Percentiles rank a stretch among this genome's conserved stretches.
Conservation (phyloP, 2,888 invertebrate genomes). For the Lepidocyrtinus sp. region DNA sequence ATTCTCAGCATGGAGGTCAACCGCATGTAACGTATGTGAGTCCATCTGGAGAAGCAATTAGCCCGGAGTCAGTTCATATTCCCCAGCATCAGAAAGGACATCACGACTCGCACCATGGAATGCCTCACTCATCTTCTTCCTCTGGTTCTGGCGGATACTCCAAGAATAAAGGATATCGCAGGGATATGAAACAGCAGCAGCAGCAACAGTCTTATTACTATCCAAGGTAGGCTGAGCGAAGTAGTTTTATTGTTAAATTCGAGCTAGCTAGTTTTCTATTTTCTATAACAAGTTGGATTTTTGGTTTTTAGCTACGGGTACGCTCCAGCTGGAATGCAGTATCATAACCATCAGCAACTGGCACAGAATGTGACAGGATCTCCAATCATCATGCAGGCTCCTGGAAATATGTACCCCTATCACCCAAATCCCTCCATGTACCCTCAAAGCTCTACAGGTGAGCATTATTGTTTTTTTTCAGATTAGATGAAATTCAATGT, state of each 20-base stretch:
- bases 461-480: background rate
- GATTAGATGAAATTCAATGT: background rate
- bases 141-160: constrained; percentile 47
- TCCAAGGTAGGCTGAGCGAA: constrained; percentile 29
- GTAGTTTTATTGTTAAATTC: background rate
- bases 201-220: constrained; percentile 55
- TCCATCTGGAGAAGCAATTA: constrained; percentile 38
- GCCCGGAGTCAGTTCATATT: constrained; percentile 54
- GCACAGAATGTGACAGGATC: constrained; percentile 67
- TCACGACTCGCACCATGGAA: constrained; percentile 60
- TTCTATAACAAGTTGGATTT: background rate
- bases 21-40: constrained; percentile 58
- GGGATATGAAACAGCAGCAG: constrained; percentile 54
- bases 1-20: constrained; percentile 56
- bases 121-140: constrained; percentile 40
- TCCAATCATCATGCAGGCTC: constrained; percentile 66
- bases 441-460: constrained; percentile 44
- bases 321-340: constrained; percentile 47
- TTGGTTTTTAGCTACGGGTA: constrained; percentile 46
- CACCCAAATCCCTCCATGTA: constrained; percentile 55
- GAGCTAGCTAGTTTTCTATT: background rate
- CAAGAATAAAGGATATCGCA: constrained; percentile 35
- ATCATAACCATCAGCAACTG: constrained; percentile 61
- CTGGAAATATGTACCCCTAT: constrained; percentile 37
- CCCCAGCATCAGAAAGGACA: constrained; percentile 56